Evolutionary conservation across 2,113 vertebrate species (phyloP).

Genomic region (Albula glossodonta): DNA sequence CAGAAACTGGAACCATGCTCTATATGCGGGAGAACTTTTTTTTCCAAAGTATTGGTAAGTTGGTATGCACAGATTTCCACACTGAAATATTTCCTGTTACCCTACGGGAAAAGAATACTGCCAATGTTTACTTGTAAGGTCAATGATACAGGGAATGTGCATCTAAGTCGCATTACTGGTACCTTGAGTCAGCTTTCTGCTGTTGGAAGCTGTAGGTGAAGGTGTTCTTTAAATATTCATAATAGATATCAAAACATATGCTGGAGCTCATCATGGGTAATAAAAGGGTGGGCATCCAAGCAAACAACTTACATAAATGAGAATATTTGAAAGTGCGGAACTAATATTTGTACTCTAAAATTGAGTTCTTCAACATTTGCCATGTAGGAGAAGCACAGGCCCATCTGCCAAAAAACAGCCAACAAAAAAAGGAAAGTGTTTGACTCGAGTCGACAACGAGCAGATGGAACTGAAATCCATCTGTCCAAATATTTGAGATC

Average conservation of each 20-base stretch:
- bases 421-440: constrained; percentile 77
- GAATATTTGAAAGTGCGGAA: too few relatives aligned
- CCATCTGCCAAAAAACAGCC: constrained; percentile 80
- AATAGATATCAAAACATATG: not conserved
- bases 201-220: too few relatives aligned
- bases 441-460: constrained; percentile 80
- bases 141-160: too few relatives aligned
- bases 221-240: too few relatives aligned
- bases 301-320: too few relatives aligned
- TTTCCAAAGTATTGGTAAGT: constrained; percentile 73
- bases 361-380: not conserved
- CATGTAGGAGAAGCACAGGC: constrained; percentile 75
- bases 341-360: too few relatives aligned
- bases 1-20: constrained; percentile 74
- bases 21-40: constrained; percentile 81
- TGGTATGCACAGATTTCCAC: not conserved
- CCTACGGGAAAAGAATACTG: too few relatives aligned
- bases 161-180: too few relatives aligned
- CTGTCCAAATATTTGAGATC: constrained; percentile 77
- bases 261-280: not conserved
- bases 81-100: too few relatives aligned
- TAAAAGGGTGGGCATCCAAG: not conserved
- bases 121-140: too few relatives aligned
- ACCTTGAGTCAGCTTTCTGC: too few relatives aligned
- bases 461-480: constrained; percentile 81